Conservation (phyloP, 1,140 invertebrate genomes). For the Helicoverpa armigera region DNA sequence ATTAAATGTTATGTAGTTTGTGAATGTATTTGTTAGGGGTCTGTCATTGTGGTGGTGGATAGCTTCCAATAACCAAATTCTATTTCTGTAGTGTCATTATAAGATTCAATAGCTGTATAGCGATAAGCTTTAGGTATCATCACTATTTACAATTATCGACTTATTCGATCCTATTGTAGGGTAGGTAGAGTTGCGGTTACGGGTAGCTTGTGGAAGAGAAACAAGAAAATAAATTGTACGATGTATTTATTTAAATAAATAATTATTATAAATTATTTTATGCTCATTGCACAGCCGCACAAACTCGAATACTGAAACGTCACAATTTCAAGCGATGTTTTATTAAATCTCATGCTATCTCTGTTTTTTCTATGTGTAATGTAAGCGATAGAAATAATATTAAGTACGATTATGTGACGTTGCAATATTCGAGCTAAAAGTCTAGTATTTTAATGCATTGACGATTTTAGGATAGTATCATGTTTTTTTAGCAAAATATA, state of each 20-base stretch:
- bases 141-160: too few relatives aligned
- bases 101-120: too few relatives aligned
- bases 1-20: conserved; percentile 12
- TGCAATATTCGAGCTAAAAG: not conserved
- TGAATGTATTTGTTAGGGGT: not conserved
- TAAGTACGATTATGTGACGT: too few relatives aligned
- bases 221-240: not conserved
- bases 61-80: not conserved
- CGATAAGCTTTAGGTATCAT: too few relatives aligned
- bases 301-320: not conserved
- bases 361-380: too few relatives aligned
- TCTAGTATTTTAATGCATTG: not conserved
- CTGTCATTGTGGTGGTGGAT: not conserved
- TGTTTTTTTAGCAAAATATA: not conserved
- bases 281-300: conserved; percentile 65
- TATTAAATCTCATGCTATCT: too few relatives aligned
- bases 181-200: not conserved
- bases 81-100: too few relatives aligned
- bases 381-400: too few relatives aligned
- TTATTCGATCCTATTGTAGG: not conserved
- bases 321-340: not conserved
- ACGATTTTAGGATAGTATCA: not conserved
- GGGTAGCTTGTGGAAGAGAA: not conserved
- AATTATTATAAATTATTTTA: conserved; percentile 56
- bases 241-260: conserved; percentile 50